A percentile compares a stretch with the other conserved stretches of the same genome.
phyloP scores from a whole-genome alignment of 1,140 invertebrate genomes.

The Sitodiplosis mosellana region DNA sequence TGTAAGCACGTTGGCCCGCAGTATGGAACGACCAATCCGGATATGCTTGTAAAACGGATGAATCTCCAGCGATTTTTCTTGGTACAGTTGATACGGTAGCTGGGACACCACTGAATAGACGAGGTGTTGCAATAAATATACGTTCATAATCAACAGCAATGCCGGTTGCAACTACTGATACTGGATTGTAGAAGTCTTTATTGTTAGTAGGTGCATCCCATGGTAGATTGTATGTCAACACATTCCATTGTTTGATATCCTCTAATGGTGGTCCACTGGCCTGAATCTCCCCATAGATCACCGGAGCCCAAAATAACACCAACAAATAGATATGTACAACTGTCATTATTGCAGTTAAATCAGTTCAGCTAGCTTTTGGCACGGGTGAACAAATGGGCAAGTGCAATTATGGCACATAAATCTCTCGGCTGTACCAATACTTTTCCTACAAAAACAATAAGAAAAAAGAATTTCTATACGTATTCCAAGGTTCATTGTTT shows the following conservation, averaged over 20 bases:
- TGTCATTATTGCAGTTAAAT: too few relatives aligned
- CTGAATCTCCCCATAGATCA: too few relatives aligned
- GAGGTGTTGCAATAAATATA: slow-evolving; percentile 52
- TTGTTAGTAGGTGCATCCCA: slow-evolving; percentile 30
- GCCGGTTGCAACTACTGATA: slow-evolving; percentile 55
- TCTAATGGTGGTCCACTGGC: slow-evolving; percentile 19
- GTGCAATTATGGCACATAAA: too few relatives aligned
- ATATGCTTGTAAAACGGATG: slow-evolving; percentile 34
- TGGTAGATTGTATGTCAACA: slow-evolving; percentile 47
- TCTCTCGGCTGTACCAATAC: too few relatives aligned
- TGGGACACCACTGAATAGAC: slow-evolving; percentile 48
- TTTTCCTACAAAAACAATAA: too few relatives aligned
- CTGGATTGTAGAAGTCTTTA: slow-evolving; percentile 36
- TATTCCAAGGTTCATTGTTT: too few relatives aligned
- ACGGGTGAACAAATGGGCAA: too few relatives aligned
- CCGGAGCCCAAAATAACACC: too few relatives aligned
- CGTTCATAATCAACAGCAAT: slow-evolving; percentile 46
- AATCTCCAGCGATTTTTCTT: too few relatives aligned
- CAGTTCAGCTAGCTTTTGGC: too few relatives aligned
- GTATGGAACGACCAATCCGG: slow-evolving; percentile 62
- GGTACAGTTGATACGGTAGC: slow-evolving; percentile 33
- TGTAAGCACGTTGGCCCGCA: slow-evolving; percentile 42
- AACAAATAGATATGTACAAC: too few relatives aligned
- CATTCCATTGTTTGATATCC: slow-evolving; percentile 51
- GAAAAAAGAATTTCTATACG: too few relatives aligned